Base-by-base conservation (phyloP, 2,888 invertebrate genomes). In the Phalera bucephala region DNA sequence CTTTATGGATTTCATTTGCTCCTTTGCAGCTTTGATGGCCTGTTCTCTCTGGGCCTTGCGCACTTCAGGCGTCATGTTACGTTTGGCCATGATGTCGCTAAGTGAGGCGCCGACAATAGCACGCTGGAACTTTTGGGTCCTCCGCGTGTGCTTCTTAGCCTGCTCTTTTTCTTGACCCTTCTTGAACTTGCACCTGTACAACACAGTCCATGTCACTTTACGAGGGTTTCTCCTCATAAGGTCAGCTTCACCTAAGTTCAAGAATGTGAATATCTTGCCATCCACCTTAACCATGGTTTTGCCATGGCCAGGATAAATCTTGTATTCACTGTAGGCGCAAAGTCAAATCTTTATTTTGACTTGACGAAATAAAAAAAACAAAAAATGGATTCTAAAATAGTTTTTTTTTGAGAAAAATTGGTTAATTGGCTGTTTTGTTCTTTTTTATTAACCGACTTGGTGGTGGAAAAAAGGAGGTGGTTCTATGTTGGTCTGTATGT, bases 241-340 rank as follows among this genome's bases (percentile, higher is more conserved):
- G 85, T 97, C 97, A 38, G 96, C 93, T 84, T 99, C 98, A 92
- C 98, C 99, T 72, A 96, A 95, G 86, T 97, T 99, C 71, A 99
- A 92, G 91, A 99, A 99, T 79, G 97, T 97, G 91, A 95, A 98
- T 20, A 99, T 99, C 95, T 98, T 98, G 87, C 99, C 99, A 83
- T 99, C 99, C 72, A 95, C 92, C 92, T 97, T 97, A 84, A 99
- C 97, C 95, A 98, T 94, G 87, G 98, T 97, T 91, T 99, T 99
- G 62, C 99, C 99, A 95, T 99, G 99, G 90, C 99, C 99, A 60
- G 99, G 99, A 92, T 99, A 99, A 80, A 99, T 99, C 93, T 99
- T 99, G 91, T 96, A 99, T 80, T 99, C 99, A 90, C 99, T 99
- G 93, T 97, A 99, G 60, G 97, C 95, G 91, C 99, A 99, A 88